Base-by-base conservation (phyloP, 2,113 vertebrate species). In the Hirundichthys speculiger region DNA sequence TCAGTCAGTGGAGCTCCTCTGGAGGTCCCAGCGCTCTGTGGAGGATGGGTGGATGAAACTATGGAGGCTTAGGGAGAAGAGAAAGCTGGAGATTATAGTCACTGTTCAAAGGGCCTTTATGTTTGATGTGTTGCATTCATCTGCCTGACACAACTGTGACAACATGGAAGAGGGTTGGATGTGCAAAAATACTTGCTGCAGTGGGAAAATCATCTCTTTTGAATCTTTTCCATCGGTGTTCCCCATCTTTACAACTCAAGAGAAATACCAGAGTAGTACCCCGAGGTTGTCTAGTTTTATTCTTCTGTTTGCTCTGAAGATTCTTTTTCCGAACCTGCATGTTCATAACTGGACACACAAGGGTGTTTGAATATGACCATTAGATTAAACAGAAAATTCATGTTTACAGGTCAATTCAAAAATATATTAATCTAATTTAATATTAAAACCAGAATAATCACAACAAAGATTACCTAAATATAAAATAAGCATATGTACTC, bases 101-200 rank as follows among this genome's bases (percentile, higher is more conserved):
- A 21, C 46, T 54, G 51, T 59, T 69, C 5, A 49, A 57, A 47
- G 19, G 50, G 1, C 20, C 27, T 47, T 63, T 34, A n/a, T 20
- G 43, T 54, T 55, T 13, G 18, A 24, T 9, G 47, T 16, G 61
- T 25, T 30, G 68, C 21, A 13, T 24, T 64, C 54, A 47, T 55
- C 43, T n/a, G 50, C 22, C 20, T 16, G 54, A 52, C 24, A 45
- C 51, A 15, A 25, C 30, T n/a, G 24, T n/a, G 22, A 15, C 34
- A 39, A 58, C 54, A 60, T 20, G 43, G 66, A 46, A n/a, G n/a
- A n/a, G n/a, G n/a, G n/a, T 20, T 54, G 54, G 38, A 74, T 24
- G n/a, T 13, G 12, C 45, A 47, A 61, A 40, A 46, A 0, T 27
- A 2, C 13, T 20, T 27, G 1, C 48, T 52, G 45, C 20, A 21